Conservation (phyloP, 2,888 invertebrate genomes). For the Netelia inedita region DNA sequence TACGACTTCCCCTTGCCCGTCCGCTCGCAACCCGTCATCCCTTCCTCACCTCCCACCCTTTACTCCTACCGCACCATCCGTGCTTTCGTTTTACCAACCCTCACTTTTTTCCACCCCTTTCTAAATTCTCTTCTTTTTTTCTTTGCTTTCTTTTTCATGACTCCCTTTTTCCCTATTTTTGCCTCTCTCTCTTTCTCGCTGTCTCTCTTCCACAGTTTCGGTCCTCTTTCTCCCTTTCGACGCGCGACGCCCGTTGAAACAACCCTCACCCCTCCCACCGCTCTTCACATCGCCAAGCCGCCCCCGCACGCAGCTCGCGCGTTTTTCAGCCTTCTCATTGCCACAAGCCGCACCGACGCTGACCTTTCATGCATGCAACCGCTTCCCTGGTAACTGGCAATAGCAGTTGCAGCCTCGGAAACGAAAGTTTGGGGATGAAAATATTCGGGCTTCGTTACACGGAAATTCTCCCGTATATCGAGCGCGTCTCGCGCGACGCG, state of each 20-base stretch:
- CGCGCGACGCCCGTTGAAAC: neutral
- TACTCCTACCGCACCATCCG: too few species aligned
- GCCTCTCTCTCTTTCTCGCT: conserved; percentile 15
- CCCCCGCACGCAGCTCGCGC: neutral
- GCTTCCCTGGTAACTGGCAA: conserved; percentile 10
- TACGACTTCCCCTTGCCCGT: conserved; percentile 73
- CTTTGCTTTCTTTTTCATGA: neutral
- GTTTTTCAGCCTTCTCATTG: conserved; percentile 16
- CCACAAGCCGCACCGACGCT: neutral
- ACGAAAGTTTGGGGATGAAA: neutral
- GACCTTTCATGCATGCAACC: conserved; percentile 27
- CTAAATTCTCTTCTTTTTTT: conserved; percentile 48
- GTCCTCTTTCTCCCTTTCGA: neutral
- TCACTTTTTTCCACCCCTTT: conserved; percentile 35
- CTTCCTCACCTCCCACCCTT: conserved; percentile 15
- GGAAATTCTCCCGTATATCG: neutral
- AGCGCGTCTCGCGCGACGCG: neutral
- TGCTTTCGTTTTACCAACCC: conserved; percentile 42
- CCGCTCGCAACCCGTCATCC: conserved; percentile 32
- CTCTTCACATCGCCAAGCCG: conserved; percentile 21
- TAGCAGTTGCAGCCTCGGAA: neutral
- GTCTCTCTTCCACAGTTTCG: conserved; percentile 3
- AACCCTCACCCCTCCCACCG: conserved; percentile 1
- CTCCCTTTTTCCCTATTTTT: conserved; percentile 64
- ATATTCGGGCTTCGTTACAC: neutral